Evolutionary conservation across 2,797 vertebrate genomes (phyloP).

Genomic region (Apogon talboti): DNA sequence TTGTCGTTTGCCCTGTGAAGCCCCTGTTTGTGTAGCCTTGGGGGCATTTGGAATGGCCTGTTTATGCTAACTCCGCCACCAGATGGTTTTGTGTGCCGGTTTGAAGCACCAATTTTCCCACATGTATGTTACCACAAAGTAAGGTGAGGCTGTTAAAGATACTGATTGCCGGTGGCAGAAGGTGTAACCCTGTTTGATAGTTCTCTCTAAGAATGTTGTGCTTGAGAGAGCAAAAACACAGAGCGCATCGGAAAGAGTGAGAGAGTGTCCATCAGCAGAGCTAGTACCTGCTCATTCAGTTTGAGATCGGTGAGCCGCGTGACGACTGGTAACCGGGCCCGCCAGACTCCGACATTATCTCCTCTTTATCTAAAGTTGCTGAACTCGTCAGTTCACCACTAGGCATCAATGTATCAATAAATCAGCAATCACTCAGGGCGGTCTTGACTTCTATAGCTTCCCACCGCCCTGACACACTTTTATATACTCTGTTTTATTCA

Average conservation of each 20-base stretch:
- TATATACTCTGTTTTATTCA: slow-evolving; percentile 76
- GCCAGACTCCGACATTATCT: slow-evolving; percentile 45
- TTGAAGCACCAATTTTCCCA: slow-evolving; percentile 34
- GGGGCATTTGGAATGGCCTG: slow-evolving; percentile 36
- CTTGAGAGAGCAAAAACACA: slow-evolving; percentile 53
- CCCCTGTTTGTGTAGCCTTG: slow-evolving; percentile 48
- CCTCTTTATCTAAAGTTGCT: slow-evolving; percentile 67
- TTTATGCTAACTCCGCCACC: slow-evolving; percentile 50
- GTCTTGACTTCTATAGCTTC: slow-evolving; percentile 66
- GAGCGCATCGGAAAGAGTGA: slow-evolving; percentile 35
- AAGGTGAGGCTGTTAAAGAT: slow-evolving; percentile 60
- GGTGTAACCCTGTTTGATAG: slow-evolving; percentile 59
- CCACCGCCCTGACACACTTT: slow-evolving; percentile 68
- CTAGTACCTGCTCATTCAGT: slow-evolving; percentile 62
- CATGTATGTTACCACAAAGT: slow-evolving; percentile 43
- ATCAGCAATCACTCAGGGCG: slow-evolving; percentile 69
- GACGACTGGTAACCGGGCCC: slow-evolving; percentile 32
- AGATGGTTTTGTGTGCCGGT: slow-evolving; percentile 31
- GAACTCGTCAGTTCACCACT: slow-evolving; percentile 43
- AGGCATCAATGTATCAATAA: slow-evolving; percentile 68
- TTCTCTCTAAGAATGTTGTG: slow-evolving; percentile 52
- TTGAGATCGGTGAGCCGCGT: slow-evolving; percentile 33
- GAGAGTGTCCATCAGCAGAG: slow-evolving; percentile 29
- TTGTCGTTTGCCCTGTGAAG: slow-evolving; percentile 48
- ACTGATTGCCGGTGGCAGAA: slow-evolving; percentile 60